Evolutionary conservation across 2,888 invertebrate species (phyloP).

Genomic region (Pseudococcus longispinus): DNA sequence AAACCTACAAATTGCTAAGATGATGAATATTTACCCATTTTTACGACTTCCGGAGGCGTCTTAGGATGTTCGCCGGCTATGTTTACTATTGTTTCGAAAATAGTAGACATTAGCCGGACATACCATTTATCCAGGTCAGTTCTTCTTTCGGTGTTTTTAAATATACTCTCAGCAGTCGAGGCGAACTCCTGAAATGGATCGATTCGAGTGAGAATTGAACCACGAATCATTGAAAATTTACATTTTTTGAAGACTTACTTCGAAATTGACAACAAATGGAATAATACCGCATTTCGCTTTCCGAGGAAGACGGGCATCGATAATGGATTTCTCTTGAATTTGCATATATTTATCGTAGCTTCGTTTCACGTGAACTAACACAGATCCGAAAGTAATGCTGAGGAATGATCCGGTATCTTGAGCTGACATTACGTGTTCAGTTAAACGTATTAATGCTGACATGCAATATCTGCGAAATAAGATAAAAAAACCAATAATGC

Average conservation of each 20-base stretch:
- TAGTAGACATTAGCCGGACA: conserved; percentile 77
- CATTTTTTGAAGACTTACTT: conserved; percentile 64
- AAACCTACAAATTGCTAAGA: neutral
- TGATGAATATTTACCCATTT: conserved; percentile 69
- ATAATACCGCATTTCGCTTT: conserved; percentile 87
- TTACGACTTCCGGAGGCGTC: conserved; percentile 89
- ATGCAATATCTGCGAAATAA: conserved; percentile 79
- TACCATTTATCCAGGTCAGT: conserved; percentile 94
- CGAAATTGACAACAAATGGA: conserved; percentile 87
- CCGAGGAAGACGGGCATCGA: conserved; percentile 76
- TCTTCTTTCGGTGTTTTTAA: conserved; percentile 83
- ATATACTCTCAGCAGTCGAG: conserved; percentile 83
- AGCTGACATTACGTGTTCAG: conserved; percentile 90
- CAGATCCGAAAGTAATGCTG: conserved; percentile 85
- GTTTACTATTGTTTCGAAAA: conserved; percentile 81
- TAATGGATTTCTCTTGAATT: conserved; percentile 79
- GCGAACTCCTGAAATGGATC: conserved; percentile 72
- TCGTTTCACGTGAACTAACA: conserved; percentile 85
- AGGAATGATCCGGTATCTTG: conserved; percentile 86
- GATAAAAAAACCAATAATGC: neutral
- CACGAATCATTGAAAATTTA: neutral
- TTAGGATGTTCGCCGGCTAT: conserved; percentile 86
- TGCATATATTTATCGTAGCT: conserved; percentile 92
- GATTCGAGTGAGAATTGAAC: neutral
- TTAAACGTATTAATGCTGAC: conserved; percentile 88